Conservation (phyloP, 2,113 vertebrate genomes). For the Furnarius figulus region DNA sequence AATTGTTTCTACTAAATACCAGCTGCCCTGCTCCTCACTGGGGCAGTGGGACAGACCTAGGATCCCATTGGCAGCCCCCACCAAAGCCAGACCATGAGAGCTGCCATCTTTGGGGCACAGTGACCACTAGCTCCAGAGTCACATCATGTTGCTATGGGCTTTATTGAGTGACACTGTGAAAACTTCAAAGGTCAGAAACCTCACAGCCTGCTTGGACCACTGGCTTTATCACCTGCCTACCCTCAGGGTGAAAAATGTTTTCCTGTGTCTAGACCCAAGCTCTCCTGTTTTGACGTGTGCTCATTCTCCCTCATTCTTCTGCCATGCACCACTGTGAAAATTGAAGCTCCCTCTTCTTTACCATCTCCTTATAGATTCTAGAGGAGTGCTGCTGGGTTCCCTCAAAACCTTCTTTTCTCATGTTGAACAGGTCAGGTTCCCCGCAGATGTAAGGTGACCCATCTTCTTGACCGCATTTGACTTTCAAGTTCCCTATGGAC, state of each 20-base stretch:
- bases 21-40: background rate
- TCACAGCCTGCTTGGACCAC: fast-evolving
- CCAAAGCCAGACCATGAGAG: background rate
- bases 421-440: background rate
- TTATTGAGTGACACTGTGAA: background rate
- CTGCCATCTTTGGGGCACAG: background rate
- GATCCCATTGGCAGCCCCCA: background rate
- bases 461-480: background rate
- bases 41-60: background rate
- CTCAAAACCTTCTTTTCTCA: background rate
- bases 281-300: background rate
- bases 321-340: background rate
- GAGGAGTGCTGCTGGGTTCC: background rate
- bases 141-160: background rate
- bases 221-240: background rate
- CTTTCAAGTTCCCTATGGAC: background rate
- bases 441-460: background rate
- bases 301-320: background rate
- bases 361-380: background rate
- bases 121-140: background rate
- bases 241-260: background rate
- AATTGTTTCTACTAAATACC: background rate
- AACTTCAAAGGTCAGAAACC: background rate
- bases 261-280: background rate
- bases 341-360: background rate